A percentile compares a stretch with the other conserved stretches of the same genome.
phyloP scores from a whole-genome alignment of 2,888 invertebrate species.

The Drosophila tripunctata region DNA sequence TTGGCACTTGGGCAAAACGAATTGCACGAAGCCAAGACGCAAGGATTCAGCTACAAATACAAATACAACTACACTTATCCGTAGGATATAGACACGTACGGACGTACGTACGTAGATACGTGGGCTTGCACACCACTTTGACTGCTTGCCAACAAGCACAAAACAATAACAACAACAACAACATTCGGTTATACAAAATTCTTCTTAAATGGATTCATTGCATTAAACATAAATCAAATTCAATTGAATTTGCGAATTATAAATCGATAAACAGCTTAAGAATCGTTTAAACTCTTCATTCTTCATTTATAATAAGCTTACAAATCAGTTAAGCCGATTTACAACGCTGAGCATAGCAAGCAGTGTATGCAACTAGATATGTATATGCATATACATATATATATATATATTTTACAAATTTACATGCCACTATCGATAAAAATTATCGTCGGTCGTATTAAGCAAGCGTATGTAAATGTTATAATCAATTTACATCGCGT shows the following conservation, averaged over 20 bases:
- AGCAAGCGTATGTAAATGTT: too few species aligned
- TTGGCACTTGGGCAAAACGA: constrained; percentile 53
- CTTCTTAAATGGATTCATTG: constrained; percentile 13
- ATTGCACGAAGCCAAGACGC: constrained; percentile 11
- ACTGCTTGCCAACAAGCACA: constrained; percentile 4
- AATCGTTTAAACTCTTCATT: background rate
- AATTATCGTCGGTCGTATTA: too few species aligned
- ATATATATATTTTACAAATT: background rate
- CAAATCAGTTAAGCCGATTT: background rate
- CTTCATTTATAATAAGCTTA: background rate
- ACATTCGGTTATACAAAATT: background rate
- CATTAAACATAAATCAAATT: constrained; percentile 11
- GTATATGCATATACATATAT: too few species aligned
- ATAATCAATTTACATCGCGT: too few species aligned
- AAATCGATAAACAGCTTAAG: constrained; percentile 5
- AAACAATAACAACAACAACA: background rate
- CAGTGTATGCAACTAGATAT: too few species aligned
- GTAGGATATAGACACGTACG: background rate
- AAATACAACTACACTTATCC: too few species aligned
- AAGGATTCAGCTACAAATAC: constrained; percentile 17
- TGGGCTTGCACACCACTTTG: constrained; percentile 1
- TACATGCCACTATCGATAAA: too few species aligned
- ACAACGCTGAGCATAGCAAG: background rate
- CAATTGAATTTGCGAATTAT: background rate
- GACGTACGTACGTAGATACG: background rate